A percentile compares a stretch with the other conserved stretches of the same genome.
Conservation (phyloP, 2,888 invertebrate genomes). For the Nematopogon swammerdamellus region DNA sequence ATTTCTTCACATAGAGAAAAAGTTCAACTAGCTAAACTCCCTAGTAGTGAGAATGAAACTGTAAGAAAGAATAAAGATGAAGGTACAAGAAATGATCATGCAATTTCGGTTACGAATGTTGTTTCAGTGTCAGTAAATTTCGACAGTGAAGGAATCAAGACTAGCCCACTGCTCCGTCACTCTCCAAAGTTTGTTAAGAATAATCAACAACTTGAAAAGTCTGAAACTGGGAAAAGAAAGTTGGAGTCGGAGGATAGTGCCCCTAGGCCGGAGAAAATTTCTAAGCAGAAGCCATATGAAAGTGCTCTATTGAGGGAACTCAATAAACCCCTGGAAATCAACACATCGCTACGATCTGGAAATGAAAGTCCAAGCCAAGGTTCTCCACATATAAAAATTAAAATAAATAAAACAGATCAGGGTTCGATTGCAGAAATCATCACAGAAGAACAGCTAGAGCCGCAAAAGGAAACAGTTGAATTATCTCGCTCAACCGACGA, state of each 20-base stretch:
- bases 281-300: background rate
- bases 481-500: background rate
- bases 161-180: background rate
- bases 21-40: no score
- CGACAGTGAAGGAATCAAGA: background rate
- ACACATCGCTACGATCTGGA: slow-evolving; percentile 32
- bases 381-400: slow-evolving; percentile 59
- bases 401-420: slow-evolving; percentile 62
- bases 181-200: background rate
- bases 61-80: background rate
- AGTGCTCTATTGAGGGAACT: slow-evolving; percentile 4
- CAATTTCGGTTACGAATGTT: background rate
- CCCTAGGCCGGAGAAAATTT: background rate
- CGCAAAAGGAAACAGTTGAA: background rate
- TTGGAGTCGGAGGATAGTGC: background rate
- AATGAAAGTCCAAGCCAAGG: slow-evolving; percentile 45
- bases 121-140: background rate
- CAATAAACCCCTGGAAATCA: slow-evolving; percentile 47
- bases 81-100: background rate
- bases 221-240: background rate
- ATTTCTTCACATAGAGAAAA: no score
- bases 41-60: background rate
- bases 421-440: slow-evolving; percentile 48
- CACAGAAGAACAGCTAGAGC: slow-evolving; percentile 29
- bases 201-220: background rate